Conservation (phyloP, 1,140 invertebrate genomes). For the Achatina immaculata region DNA sequence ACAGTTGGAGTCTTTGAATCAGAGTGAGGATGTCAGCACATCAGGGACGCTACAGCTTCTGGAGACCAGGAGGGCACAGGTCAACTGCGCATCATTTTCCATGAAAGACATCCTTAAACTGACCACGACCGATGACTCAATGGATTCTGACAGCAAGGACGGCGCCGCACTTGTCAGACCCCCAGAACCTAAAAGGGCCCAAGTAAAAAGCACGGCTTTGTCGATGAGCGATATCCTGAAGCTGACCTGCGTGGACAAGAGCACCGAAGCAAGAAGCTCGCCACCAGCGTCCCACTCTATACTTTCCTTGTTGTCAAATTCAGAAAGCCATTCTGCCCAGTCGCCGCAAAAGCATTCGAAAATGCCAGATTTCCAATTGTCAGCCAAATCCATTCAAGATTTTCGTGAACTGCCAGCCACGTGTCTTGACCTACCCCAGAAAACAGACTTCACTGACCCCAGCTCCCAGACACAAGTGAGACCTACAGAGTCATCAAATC, state of each 20-base stretch:
- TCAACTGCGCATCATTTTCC: slow-evolving; percentile 34
- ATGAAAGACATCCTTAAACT: slow-evolving; percentile 35
- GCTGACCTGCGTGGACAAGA: not conserved
- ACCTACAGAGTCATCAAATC: not conserved
- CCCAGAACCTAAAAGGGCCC: slow-evolving; percentile 18
- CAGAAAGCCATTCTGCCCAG: not conserved
- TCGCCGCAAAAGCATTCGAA: not conserved
- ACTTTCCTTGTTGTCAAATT: slow-evolving; percentile 6
- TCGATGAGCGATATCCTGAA: slow-evolving; percentile 36
- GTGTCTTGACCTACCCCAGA: too few relatives aligned
- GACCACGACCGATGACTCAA: slow-evolving; percentile 23
- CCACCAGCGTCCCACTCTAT: not conserved
- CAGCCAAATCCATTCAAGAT: too few relatives aligned
- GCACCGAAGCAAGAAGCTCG: not conserved
- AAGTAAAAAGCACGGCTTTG: slow-evolving; percentile 33
- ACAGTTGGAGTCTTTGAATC: not conserved
- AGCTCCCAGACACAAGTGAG: not conserved
- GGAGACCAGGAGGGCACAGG: slow-evolving; percentile 20
- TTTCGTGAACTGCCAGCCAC: too few relatives aligned
- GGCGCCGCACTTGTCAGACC: slow-evolving; percentile 8
- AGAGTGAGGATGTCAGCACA: not conserved
- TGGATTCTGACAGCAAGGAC: slow-evolving; percentile 37
- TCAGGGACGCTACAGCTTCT: slow-evolving; percentile 19
- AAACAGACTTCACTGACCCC: too few relatives aligned
- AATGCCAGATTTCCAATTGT: not conserved